These are phyloP conservation scores for Anas georgica DNA, from an alignment of 2,797 vertebrate species.

Conservation along the genomic window DNA sequence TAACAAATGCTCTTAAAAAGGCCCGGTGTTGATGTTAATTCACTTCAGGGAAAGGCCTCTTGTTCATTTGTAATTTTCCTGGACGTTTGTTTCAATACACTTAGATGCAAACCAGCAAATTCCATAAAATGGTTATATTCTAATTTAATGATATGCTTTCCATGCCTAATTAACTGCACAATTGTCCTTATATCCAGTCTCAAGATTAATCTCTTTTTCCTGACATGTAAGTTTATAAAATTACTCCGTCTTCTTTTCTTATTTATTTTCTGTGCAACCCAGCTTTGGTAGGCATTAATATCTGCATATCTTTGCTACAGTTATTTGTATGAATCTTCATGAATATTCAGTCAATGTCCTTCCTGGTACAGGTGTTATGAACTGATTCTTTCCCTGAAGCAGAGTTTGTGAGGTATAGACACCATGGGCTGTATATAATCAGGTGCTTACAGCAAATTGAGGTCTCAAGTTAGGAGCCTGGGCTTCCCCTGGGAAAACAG, in stretches of 20 bases:
- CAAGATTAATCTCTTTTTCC: neutral
- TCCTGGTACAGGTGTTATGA: neutral
- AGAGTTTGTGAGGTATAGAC: neutral
- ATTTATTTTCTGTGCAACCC: neutral
- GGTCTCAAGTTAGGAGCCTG: neutral
- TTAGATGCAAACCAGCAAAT: neutral
- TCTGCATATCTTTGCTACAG: neutral
- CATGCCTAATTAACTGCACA: neutral
- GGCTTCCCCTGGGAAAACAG: neutral
- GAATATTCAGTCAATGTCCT: neutral
- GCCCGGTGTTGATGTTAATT: neutral
- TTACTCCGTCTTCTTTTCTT: neutral
- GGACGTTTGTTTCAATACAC: neutral
- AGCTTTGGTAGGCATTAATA: neutral
- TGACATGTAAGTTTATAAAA: neutral
- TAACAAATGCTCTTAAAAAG: neutral
- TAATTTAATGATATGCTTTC: neutral
- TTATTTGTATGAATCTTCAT: neutral
- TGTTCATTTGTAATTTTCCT: neutral
- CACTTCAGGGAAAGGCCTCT: neutral
- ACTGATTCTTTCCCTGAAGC: neutral
- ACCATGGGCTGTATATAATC: neutral
- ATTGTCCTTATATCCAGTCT: neutral
- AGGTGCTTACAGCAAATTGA: neutral
- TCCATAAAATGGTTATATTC: neutral